A percentile compares a stretch with the other conserved stretches of the same genome.
Conservation (phyloP, 2,888 invertebrate species). For the Clanis bilineata region DNA sequence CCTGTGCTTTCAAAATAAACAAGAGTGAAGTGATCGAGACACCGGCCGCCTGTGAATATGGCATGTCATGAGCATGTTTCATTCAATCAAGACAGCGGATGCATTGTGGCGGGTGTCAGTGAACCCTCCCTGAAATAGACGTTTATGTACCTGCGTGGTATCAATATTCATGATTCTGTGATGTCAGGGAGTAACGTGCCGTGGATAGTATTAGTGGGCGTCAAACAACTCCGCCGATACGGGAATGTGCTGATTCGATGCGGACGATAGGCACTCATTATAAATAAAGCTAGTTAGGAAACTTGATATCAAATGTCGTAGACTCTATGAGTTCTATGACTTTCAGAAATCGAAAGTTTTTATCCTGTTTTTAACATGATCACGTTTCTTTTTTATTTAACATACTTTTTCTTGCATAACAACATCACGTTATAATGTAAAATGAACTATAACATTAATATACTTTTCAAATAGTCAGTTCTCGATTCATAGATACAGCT, state of each 20-base stretch:
- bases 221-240: conserved; percentile 2
- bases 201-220: conserved; percentile 9
- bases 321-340: neutral
- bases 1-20: conserved; percentile 46
- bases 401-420: too few species aligned
- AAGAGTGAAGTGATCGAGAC: conserved; percentile 29
- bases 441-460: too few species aligned
- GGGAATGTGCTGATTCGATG: neutral
- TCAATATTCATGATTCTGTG: conserved; percentile 47
- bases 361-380: too few species aligned
- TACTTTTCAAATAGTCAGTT: too few species aligned
- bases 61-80: conserved; percentile 47
- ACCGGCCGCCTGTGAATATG: conserved; percentile 27
- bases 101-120: conserved; percentile 46
- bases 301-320: too few species aligned
- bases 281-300: neutral
- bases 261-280: neutral
- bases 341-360: neutral
- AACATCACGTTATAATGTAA: neutral
- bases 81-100: conserved; percentile 67
- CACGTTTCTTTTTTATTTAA: neutral
- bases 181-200: conserved; percentile 30
- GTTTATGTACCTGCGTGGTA: conserved; percentile 38
- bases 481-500: too few species aligned
- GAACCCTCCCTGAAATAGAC: conserved; percentile 45